Conservation (phyloP, 2,888 invertebrate species). For the Margaritifera margaritifera region DNA sequence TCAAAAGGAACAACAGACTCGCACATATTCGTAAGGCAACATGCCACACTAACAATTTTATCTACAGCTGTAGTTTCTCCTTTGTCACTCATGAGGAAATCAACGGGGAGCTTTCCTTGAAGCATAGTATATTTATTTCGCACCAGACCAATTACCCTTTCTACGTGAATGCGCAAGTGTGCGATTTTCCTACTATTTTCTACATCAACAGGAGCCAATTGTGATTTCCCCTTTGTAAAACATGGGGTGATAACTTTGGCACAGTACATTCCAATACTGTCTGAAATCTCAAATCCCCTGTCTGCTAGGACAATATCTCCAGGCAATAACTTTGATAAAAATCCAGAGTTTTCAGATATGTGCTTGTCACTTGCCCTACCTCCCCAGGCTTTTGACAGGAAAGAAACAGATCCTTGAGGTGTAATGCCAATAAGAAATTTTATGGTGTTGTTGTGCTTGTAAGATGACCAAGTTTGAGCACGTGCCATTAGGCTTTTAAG, state of each 20-base stretch:
- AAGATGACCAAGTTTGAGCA: too few species aligned
- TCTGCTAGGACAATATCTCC: too few species aligned
- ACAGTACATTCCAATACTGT: too few species aligned
- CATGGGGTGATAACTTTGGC: conserved; percentile 24
- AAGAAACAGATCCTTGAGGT: too few species aligned
- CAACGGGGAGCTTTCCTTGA: conserved; percentile 16
- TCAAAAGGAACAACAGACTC: conserved; percentile 9
- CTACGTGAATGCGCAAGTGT: conserved; percentile 35
- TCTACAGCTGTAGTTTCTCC: conserved; percentile 20
- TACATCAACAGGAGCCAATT: conserved; percentile 27
- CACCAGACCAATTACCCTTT: conserved; percentile 34
- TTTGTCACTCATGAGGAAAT: conserved; percentile 18
- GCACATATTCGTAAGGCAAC: conserved; percentile 16
- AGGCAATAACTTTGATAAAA: too few species aligned
- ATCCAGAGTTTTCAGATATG: too few species aligned
- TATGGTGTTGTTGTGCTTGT: too few species aligned
- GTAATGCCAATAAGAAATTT: too few species aligned
- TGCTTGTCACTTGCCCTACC: too few species aligned
- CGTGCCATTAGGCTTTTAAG: too few species aligned
- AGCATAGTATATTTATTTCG: conserved; percentile 31
- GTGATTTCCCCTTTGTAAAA: conserved; percentile 30
- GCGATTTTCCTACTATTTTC: conserved; percentile 34
- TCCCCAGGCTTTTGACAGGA: too few species aligned
- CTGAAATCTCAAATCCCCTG: too few species aligned
- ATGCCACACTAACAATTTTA: conserved; percentile 29